Conservation (phyloP, 2,113 vertebrate genomes). For the Thomomys bottae region DNA sequence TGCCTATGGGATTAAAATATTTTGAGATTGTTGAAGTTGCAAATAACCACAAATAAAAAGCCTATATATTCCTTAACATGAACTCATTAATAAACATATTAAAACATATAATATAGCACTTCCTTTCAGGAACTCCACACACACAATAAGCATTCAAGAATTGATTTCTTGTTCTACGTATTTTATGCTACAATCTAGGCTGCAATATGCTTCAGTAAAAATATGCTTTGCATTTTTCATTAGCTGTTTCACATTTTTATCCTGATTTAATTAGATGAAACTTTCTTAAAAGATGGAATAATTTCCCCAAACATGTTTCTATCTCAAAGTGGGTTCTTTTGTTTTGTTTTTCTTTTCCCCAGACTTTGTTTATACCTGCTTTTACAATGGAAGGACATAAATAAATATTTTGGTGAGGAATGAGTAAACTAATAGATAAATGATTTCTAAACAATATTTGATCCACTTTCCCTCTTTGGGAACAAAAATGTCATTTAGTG, state of each 20-base stretch:
- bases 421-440: background rate
- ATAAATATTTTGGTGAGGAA: constrained; percentile 13
- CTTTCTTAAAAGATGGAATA: constrained; percentile 44
- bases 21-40: constrained; percentile 38
- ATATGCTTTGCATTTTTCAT: background rate
- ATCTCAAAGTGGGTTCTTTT: background rate
- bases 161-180: constrained; percentile 40
- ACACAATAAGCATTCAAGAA: background rate
- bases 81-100: constrained; percentile 38
- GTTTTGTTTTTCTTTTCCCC: background rate
- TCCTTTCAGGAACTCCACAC: background rate
- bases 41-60: constrained; percentile 9
- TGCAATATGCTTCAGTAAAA: constrained; percentile 21
- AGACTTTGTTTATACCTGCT: background rate
- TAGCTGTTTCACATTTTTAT: background rate
- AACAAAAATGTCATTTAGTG: constrained; percentile 5
- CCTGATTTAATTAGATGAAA: constrained; percentile 27
- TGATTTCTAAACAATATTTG: constrained; percentile 12
- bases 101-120: background rate
- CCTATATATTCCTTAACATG: constrained; percentile 23
- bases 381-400: background rate
- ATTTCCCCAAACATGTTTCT: background rate
- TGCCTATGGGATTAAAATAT: constrained; percentile 35
- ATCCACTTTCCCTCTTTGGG: background rate
- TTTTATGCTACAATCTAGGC: background rate